Evolutionary conservation across 2,113 vertebrate genomes (phyloP).

Genomic region (Salvelinus fontinalis): DNA sequence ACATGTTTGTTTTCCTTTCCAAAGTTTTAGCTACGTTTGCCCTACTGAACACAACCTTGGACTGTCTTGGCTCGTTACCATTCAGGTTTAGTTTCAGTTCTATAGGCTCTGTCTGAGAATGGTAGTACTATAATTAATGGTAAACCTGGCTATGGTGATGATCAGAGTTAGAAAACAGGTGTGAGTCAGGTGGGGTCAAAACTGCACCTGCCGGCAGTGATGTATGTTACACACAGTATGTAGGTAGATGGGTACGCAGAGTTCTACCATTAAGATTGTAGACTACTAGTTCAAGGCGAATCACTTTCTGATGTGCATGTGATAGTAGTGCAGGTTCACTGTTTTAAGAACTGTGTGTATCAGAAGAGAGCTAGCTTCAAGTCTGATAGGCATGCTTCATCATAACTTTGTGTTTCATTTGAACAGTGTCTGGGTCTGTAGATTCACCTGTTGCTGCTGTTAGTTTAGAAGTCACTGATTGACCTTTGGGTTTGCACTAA

Average conservation of each 20-base stretch:
- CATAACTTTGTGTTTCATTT: not conserved
- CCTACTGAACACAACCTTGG: not conserved
- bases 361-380: not conserved
- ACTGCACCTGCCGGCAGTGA: not conserved
- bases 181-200: not conserved
- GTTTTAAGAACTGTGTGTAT: not conserved
- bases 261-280: not conserved
- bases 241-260: not conserved
- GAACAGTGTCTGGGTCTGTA: not conserved
- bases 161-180: not conserved
- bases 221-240: not conserved
- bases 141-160: not conserved
- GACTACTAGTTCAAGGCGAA: not conserved
- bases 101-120: not conserved
- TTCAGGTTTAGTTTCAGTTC: not conserved
- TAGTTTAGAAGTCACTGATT: not conserved
- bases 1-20: too few relatives aligned
- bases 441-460: not conserved
- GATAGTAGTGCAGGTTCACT: not conserved
- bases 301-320: not conserved
- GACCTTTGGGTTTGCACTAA: slow-evolving; percentile 2
- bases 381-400: not conserved
- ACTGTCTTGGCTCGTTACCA: not conserved
- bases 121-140: not conserved
- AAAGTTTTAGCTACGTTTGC: too few relatives aligned